These are phyloP conservation scores for Cyphomyrus plagiostoma DNA, from an alignment of 2,113 vertebrate genomes.

Conservation along the genomic window DNA sequence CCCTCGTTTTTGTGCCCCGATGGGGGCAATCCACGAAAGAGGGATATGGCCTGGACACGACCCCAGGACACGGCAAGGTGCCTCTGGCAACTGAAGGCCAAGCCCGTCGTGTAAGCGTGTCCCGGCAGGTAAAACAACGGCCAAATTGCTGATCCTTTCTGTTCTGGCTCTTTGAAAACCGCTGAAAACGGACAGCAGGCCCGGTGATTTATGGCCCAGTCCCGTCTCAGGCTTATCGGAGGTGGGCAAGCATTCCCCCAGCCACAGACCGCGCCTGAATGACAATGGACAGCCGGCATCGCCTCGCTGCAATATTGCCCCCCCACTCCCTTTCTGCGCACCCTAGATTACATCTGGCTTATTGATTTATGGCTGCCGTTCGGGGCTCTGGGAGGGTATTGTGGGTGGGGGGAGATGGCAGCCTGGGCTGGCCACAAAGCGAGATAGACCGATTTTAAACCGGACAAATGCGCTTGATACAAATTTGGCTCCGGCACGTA, in stretches of 20 bases:
- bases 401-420: conserved; percentile 71
- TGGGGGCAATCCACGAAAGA: conserved; percentile 13
- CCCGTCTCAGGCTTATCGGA: conserved; percentile 89
- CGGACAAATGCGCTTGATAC: conserved; percentile 60
- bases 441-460: conserved; percentile 70
- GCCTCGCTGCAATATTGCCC: conserved; percentile 83
- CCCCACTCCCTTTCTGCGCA: conserved; percentile 83
- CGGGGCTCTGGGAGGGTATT: conserved; percentile 55
- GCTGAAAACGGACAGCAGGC: conserved; percentile 65
- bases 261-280: conserved; percentile 85
- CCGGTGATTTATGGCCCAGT: conserved; percentile 89
- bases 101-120: conserved; percentile 75
- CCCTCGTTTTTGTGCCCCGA: background rate
- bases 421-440: conserved; percentile 67
- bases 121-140: conserved; percentile 80
- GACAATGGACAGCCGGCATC: conserved; percentile 89
- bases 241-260: conserved; percentile 80
- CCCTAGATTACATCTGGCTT: conserved; percentile 90
- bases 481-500: conserved; percentile 69
- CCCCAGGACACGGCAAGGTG: too few relatives aligned
- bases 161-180: conserved; percentile 62
- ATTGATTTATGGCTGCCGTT: conserved; percentile 88
- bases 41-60: background rate
- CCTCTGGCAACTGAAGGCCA: conserved; percentile 78
- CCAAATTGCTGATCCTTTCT: conserved; percentile 75